Evolutionary conservation across 1,140 invertebrate species (phyloP).

Genomic region (Cardiocondyla obscurior): DNA sequence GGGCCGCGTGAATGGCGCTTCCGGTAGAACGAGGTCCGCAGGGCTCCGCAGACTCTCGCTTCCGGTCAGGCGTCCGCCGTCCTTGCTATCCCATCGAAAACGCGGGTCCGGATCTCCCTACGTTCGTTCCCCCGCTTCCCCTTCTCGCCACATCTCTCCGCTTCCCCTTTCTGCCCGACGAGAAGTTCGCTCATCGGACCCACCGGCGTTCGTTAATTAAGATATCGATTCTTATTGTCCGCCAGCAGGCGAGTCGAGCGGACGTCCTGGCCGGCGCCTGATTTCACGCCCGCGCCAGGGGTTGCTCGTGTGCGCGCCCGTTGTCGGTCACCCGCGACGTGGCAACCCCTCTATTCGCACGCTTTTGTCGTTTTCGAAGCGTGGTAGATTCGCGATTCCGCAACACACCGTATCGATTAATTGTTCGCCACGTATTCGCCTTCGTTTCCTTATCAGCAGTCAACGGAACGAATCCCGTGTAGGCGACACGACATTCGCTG

Average conservation of each 20-base stretch:
- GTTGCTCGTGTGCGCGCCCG: slow-evolving; percentile 52
- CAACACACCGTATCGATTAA: slow-evolving; percentile 34
- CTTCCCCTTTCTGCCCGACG: slow-evolving; percentile 59
- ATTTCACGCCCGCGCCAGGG: slow-evolving; percentile 68
- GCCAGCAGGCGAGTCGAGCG: slow-evolving; percentile 71
- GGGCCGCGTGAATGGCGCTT: slow-evolving; percentile 82
- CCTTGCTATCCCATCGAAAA: slow-evolving; percentile 75
- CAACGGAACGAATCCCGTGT: not conserved
- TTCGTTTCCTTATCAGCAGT: slow-evolving; percentile 11
- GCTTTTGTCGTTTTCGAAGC: not conserved
- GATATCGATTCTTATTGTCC: slow-evolving; percentile 84
- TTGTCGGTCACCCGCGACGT: slow-evolving; percentile 68
- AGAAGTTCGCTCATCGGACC: slow-evolving; percentile 66
- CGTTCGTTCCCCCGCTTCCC: slow-evolving; percentile 59
- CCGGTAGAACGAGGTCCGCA: slow-evolving; percentile 81
- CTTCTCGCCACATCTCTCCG: slow-evolving; percentile 28
- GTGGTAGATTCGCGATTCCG: slow-evolving; percentile 51
- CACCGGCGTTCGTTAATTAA: slow-evolving; percentile 80
- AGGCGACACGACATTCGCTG: not conserved
- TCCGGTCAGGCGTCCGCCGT: slow-evolving; percentile 81
- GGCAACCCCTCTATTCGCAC: slow-evolving; percentile 55
- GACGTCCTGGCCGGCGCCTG: slow-evolving; percentile 74
- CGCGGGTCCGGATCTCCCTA: slow-evolving; percentile 77
- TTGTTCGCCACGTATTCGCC: slow-evolving; percentile 31
- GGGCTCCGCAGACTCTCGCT: slow-evolving; percentile 81